Evolutionary conservation across 2,113 vertebrate genomes (phyloP).

Genomic region (Perca schrenkii): DNA sequence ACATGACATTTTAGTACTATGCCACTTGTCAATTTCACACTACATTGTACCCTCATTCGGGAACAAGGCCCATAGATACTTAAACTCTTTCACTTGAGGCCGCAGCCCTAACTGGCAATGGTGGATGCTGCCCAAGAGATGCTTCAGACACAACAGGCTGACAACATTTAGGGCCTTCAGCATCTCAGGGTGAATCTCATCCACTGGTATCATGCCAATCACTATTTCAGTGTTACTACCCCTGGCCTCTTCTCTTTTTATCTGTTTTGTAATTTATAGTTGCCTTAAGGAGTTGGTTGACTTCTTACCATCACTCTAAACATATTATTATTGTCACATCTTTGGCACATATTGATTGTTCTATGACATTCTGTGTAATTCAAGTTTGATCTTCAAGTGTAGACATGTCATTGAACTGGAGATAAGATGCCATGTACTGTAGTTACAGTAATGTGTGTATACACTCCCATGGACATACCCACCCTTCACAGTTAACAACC

Average conservation of each 20-base stretch:
- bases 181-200: constrained; percentile 13
- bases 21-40: constrained; percentile 44
- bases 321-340: background rate
- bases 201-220: constrained; percentile 10
- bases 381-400: background rate
- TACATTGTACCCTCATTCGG: constrained; percentile 37
- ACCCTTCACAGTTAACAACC: constrained; percentile 15
- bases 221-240: constrained; percentile 16
- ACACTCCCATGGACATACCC: background rate
- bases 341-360: background rate
- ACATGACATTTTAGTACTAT: constrained; percentile 51
- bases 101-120: constrained; percentile 10
- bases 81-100: constrained; percentile 28
- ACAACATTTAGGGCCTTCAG: constrained; percentile 13
- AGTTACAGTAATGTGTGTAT: background rate
- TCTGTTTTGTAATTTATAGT: constrained; percentile 15
- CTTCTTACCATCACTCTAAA: constrained; percentile 8
- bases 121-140: constrained; percentile 29
- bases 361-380: background rate
- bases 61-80: constrained; percentile 35
- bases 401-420: background rate
- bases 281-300: background rate
- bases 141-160: constrained; percentile 23
- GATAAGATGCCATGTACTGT: background rate
- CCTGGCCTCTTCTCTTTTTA: background rate